These are phyloP conservation scores for Nasonia giraulti DNA, from an alignment of 1,140 invertebrate genomes.

Conservation along the genomic window DNA sequence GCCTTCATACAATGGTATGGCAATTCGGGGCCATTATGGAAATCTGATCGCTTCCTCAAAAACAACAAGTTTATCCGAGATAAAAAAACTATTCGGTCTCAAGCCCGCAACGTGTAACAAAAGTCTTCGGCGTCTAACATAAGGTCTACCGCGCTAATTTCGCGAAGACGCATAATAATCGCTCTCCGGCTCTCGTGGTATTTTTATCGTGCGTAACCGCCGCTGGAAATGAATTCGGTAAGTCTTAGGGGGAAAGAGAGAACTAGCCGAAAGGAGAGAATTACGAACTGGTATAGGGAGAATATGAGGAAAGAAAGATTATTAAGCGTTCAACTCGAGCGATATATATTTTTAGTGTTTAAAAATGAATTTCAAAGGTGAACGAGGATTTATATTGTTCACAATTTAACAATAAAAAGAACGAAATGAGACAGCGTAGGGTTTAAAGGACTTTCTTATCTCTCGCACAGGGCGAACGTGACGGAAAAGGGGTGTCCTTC, in stretches of 20 bases:
- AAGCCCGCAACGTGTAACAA: no score
- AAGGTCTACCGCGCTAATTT: no score
- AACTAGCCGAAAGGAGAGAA: not conserved
- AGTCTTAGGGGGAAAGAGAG: not conserved
- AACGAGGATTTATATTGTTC: no score
- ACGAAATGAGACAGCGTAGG: no score
- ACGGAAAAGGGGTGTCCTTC: not conserved
- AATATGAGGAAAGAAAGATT: not conserved
- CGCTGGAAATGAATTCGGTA: constrained; percentile 2
- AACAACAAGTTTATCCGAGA: not conserved
- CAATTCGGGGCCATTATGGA: not conserved
- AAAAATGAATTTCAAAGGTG: no score
- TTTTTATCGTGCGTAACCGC: no score
- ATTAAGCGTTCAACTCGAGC: not conserved
- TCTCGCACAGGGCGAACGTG: not conserved
- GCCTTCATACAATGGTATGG: not conserved
- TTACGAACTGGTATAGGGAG: not conserved
- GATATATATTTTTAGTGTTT: not conserved
- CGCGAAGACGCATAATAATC: no score
- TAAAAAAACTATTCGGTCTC: no score
- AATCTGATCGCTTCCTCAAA: not conserved
- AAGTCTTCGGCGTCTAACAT: no score
- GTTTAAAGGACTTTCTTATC: constrained; percentile 1
- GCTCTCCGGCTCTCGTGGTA: no score
- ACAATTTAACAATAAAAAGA: no score